Evolutionary conservation across 2,113 vertebrate genomes (phyloP).

Genomic region (Amblyornis subalaris): DNA sequence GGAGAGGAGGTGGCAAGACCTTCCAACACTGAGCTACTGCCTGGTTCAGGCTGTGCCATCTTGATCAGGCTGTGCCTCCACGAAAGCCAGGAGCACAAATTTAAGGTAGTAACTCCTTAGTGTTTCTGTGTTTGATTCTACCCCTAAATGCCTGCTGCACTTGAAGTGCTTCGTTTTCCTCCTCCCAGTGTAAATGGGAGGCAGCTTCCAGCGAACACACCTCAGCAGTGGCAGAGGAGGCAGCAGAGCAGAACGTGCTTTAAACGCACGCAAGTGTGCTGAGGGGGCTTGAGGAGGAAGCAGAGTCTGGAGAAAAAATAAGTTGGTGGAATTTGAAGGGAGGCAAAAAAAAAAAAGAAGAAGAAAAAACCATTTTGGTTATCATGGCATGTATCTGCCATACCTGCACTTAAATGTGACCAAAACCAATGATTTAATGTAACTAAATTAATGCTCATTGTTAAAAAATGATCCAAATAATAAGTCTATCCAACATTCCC

Average conservation of each 20-base stretch:
- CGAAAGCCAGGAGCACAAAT: not conserved
- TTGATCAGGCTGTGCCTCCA: not conserved
- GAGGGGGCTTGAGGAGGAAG: not conserved
- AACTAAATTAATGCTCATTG: not conserved
- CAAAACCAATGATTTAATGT: not conserved
- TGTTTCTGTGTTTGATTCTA: not conserved
- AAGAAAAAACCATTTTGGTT: not conserved
- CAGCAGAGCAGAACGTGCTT: fast-evolving
- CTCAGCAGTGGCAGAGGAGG: not conserved
- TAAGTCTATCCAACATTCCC: not conserved
- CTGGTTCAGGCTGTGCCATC: fast-evolving
- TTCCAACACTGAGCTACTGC: not conserved
- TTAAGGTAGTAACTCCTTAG: not conserved
- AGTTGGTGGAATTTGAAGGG: not conserved
- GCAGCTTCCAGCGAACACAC: fast-evolving
- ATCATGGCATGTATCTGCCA: not conserved
- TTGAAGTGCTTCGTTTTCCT: not conserved
- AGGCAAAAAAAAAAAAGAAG: not conserved
- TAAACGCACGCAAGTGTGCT: fast-evolving
- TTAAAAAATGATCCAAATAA: not conserved
- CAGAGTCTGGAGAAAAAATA: not conserved
- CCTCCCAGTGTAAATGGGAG: not conserved
- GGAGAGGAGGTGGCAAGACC: not conserved
- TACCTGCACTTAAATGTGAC: not conserved
- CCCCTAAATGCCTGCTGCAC: not conserved